Evolutionary conservation across 2,888 invertebrate species (phyloP).

Genomic region (Nomada flava): DNA sequence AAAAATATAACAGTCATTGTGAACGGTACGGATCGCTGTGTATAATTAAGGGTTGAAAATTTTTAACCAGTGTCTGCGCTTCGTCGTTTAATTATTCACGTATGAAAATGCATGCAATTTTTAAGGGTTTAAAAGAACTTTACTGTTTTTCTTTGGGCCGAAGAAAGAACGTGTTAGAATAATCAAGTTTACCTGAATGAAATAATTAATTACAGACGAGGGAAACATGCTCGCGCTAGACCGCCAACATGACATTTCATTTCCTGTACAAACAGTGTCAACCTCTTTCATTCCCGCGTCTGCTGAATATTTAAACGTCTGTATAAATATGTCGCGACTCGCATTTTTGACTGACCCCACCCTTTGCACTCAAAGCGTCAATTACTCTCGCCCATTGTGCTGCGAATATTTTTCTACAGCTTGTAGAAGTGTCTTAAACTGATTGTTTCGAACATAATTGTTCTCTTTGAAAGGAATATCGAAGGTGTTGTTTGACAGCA

Average conservation of each 20-base stretch:
- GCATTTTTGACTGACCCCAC: slow-evolving; percentile 17
- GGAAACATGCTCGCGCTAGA: slow-evolving; percentile 22
- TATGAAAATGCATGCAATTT: background rate
- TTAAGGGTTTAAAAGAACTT: background rate
- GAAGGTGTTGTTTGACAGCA: background rate
- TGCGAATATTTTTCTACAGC: background rate
- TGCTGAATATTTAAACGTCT: slow-evolving; percentile 38
- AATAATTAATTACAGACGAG: slow-evolving; percentile 59
- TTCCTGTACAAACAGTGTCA: slow-evolving; percentile 31
- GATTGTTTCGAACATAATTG: background rate
- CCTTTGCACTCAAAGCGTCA: slow-evolving; percentile 11
- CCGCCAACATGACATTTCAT: slow-evolving; percentile 43
- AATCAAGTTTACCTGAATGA: slow-evolving; percentile 40
- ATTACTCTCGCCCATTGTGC: slow-evolving; percentile 28
- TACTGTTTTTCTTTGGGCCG: background rate
- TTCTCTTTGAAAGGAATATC: background rate
- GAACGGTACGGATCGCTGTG: too few relatives aligned
- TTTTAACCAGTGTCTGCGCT: background rate
- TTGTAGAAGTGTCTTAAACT: background rate
- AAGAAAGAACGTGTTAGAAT: slow-evolving; percentile 26
- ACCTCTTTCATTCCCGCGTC: slow-evolving; percentile 15
- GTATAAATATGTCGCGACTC: slow-evolving; percentile 39
- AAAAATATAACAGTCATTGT: too few relatives aligned
- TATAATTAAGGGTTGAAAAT: too few relatives aligned
- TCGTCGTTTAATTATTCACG: background rate